Evolutionary conservation across 2,888 invertebrate genomes (phyloP), one percentile per base, ranked within the genome.

Genomic region (Athalia rosae): DNA sequence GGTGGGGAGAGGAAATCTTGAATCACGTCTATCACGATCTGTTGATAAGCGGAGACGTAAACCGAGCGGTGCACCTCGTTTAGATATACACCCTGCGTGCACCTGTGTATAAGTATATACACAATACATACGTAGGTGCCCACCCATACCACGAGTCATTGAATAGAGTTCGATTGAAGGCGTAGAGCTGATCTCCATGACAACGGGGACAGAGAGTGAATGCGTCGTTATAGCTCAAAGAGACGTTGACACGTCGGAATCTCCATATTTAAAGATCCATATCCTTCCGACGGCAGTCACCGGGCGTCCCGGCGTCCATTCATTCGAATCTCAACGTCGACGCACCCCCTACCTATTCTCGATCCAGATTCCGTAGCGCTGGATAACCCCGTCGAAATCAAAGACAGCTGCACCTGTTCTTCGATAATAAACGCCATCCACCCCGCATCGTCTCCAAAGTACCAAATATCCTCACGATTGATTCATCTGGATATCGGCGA

Each of bases 181-280:
- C 50, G 48, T 47, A 15, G 61, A 28, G 15, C 61, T 28, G 47
- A 74, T 74, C 74, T 74, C 74, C 74, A 74, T 74, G 74, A 74
- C 74, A 74, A 74, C 74, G 28, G 74, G 48, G 74, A 81, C 76
- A 78, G 79, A 78, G 78, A 56, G 61, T 74, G 74, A 74, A 74
- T 74, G 58, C 74, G 74, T 74, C 74, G 74, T 74, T 74, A 28
- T 74, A 62, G 74, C n/a, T 61, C 74, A 48, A 62, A 62, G 74
- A 74, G 48, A 74, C 59, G 74, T 50, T 74, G 74, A 61, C 74
- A 62, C 61, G 59, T 48, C 61, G 48, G 50, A 48, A 74, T 74
- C 74, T 61, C 74, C 74, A 74, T 74, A 74, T 74, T 74, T 61
- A 74, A 71, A 62, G 61, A 74, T 74, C 74, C 45, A 74, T 71